These are phyloP conservation scores for Lepidochrysops patricia DNA, from an alignment of 2,888 invertebrate species.

Conservation along the genomic window DNA sequence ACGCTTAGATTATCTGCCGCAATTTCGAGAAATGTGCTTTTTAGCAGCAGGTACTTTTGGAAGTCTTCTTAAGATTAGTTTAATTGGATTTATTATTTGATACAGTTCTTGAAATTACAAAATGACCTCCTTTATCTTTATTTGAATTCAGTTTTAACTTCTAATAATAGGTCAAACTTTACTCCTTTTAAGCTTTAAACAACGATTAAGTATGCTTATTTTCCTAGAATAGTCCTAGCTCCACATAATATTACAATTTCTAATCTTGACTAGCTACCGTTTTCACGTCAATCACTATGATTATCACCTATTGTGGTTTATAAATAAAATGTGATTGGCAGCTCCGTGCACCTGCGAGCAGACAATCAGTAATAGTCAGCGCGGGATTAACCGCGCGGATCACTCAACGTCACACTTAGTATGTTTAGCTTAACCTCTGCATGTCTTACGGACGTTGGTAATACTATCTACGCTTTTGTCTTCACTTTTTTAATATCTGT, in stretches of 20 bases:
- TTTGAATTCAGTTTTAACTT: neutral
- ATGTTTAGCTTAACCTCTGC: conserved; percentile 8
- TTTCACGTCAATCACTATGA: neutral
- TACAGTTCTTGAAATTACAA: neutral
- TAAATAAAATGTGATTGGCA: neutral
- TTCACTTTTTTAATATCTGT: neutral
- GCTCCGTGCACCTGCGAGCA: conserved; percentile 2
- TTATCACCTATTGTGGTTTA: neutral
- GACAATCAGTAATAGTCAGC: conserved; percentile 4
- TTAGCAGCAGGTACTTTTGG: neutral
- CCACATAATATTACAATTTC: too few relatives aligned
- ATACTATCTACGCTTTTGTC: too few relatives aligned
- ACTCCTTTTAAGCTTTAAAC: too few relatives aligned
- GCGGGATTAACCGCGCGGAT: neutral
- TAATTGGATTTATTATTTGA: neutral
- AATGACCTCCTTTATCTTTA: neutral
- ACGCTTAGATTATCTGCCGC: neutral
- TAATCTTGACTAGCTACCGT: too few relatives aligned
- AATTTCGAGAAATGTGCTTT: neutral
- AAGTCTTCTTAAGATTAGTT: neutral
- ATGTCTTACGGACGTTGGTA: neutral
- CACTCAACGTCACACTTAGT: conserved; percentile 3
- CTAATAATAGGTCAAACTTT: neutral
- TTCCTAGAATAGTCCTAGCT: too few relatives aligned
- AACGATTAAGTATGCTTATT: too few relatives aligned